A percentile compares a stretch with the other conserved stretches of the same genome.
Evolutionary conservation across 2,113 vertebrate species (phyloP).

Genomic region (Etheostoma cragini): DNA sequence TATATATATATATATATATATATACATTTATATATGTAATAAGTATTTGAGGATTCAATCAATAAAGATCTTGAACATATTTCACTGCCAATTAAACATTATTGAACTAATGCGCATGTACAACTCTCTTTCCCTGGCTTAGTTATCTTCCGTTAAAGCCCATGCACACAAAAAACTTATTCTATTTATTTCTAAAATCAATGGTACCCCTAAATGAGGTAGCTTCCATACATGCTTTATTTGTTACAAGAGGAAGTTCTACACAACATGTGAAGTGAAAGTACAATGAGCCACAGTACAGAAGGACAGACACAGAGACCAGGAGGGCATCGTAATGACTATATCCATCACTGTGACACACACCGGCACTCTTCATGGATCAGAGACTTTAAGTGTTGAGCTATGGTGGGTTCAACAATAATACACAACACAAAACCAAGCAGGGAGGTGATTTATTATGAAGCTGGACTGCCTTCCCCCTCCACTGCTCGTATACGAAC

Average conservation of each 20-base stretch:
- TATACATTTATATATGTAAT: background rate
- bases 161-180: background rate
- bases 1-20: background rate
- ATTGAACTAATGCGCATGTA: background rate
- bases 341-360: slow-evolving; percentile 77
- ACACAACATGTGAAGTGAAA: slow-evolving; percentile 16
- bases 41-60: background rate
- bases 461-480: slow-evolving; percentile 35
- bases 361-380: slow-evolving; percentile 75
- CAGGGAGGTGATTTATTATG: slow-evolving; percentile 70
- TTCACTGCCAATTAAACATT: background rate
- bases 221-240: background rate
- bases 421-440: slow-evolving; percentile 67
- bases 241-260: slow-evolving; percentile 11
- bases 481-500: slow-evolving; percentile 53
- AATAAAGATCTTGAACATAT: background rate
- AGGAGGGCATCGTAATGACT: slow-evolving; percentile 66
- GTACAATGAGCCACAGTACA: slow-evolving; percentile 23
- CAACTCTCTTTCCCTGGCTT: background rate
- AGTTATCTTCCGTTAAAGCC: background rate
- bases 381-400: slow-evolving; percentile 70
- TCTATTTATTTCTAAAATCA: background rate
- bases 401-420: slow-evolving; percentile 67
- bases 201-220: background rate
- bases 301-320: slow-evolving; percentile 56